Percentiles rank a stretch among this genome's conserved stretches.
Conservation (phyloP, 2,113 vertebrate species). For the Tenrec ecaudatus region DNA sequence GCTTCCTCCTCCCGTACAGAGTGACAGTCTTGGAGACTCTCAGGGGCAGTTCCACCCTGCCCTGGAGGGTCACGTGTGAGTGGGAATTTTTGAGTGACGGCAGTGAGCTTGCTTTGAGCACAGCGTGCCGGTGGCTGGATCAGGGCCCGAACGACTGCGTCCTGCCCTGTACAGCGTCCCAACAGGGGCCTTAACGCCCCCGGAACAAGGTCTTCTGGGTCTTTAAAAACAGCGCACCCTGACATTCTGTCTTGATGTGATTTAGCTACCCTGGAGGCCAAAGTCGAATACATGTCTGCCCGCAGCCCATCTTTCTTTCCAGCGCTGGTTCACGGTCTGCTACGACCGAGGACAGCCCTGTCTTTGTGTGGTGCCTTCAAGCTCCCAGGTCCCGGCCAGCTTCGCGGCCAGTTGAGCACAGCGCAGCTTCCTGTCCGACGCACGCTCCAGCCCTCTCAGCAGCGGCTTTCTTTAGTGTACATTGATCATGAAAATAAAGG, state of each 20-base stretch:
- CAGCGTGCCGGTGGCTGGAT: not conserved
- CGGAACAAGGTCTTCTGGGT: not conserved
- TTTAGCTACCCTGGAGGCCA: not conserved
- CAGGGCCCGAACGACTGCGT: not conserved
- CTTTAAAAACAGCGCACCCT: not conserved
- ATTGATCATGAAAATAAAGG: constrained; percentile 60
- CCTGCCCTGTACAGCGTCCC: not conserved
- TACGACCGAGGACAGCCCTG: not conserved
- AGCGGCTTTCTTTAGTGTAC: not conserved
- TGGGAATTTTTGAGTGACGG: too few species aligned
- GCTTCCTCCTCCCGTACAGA: too few species aligned
- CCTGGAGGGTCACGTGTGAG: too few species aligned
- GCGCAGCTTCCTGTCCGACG: constrained; percentile 31
- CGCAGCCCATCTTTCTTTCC: not conserved
- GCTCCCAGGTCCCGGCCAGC: not conserved
- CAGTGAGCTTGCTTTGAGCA: too few species aligned
- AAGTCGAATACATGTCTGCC: not conserved
- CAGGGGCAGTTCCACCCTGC: too few species aligned
- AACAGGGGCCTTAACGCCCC: not conserved
- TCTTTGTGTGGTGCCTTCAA: not conserved
- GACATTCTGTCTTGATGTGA: not conserved
- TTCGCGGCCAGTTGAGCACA: constrained; percentile 34
- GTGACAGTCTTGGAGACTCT: too few species aligned
- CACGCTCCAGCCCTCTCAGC: not conserved
- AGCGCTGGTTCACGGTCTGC: not conserved